Base-by-base conservation (phyloP, 2,113 vertebrate species). In the Silurus asotus region DNA sequence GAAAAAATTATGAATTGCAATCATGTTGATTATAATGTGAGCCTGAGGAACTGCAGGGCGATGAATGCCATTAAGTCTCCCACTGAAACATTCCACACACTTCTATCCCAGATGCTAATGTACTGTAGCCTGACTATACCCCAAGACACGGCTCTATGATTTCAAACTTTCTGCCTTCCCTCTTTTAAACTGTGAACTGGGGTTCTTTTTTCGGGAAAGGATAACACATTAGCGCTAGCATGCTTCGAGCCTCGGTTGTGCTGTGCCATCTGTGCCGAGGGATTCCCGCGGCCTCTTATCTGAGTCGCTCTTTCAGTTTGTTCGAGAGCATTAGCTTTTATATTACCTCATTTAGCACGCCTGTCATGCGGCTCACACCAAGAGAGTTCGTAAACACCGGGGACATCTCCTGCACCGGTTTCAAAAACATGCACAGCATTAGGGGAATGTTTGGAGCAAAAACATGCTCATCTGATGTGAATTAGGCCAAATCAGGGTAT, bases 1-100 rank as follows among this genome's bases (percentile, higher is more conserved):
- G 72, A 61, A 83, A 82, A 86, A 87, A 87, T 83, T 91, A 91
- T 86, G 76, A 85, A 88, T 87, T 81, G 77, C 83, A 85, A 88
- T 90, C 45, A 91, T 88, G 55, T 51, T 84, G 80, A 88, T 88
- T 90, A 86, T 23, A 72, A 83, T 61, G 72, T 87, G 51, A 85
- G 79, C 76, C 59, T 58, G 28, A 67, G 78, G 75, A 37, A 84
- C 75, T 53, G 72, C 23, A 49, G 72, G 64, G 83, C 55, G 75
- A 85, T 82, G 70, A 86, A 88, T 85, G 78, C 8, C 84, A 81
- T 61, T 87, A 87, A 65, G 75, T 72, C 82, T 87, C 83, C 82
- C 88, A n/a, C 37, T 58, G 81, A 76, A 85, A 83, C 81, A 69
- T 83, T 56, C 76, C 45, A 51, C 67, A 48, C 59, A 81, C 62